Base-by-base conservation (phyloP, 2,113 vertebrate genomes). In the Myotis yumanensis region DNA sequence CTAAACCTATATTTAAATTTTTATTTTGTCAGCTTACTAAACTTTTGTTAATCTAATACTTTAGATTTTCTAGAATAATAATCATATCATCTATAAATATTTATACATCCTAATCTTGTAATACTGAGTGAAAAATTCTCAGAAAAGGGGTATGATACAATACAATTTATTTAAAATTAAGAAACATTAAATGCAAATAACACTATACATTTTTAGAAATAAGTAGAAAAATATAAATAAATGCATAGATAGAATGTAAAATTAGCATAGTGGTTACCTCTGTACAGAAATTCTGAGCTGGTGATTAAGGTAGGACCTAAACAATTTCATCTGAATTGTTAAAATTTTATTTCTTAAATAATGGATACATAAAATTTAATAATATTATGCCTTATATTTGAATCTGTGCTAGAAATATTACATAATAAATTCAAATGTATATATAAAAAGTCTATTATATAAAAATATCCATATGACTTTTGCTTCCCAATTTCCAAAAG, bases 291-390 rank as follows among this genome's bases (percentile, higher is more conserved):
- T 48, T 72, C 77, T 32, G 52, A 30, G 22, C 94, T 66, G 52
- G 40, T 46, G n/a, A 77, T 88, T 77, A 86, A 57, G 62, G 62
- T 2, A 20, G 52, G 81, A 92, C 12, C 1, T 57, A 72, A 71
- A 23, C 15, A 30, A 89, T 51, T 90, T 92, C 17, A 92, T 30
- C 11, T 28, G 15, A 35, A 86, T 83, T 89, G 79, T 25, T 59
- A 54, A 73, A 40, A 30, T 91, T 96, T 86, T 86, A 75, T 84
- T 86, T 86, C 30, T 91, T 80, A 40, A 93, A 62, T 84, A 64
- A 54, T 46, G 32, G n/a, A 14, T n/a, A 83, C 18, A 16, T 57
- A 5, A 22, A 14, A 15, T 35, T 91, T 51, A 10, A 17, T 18
- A 5, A 73, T 69, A 66, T 48, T 52, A 71, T 81, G 23, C 32